Percentiles rank a stretch among this genome's conserved stretches.
Conservation (phyloP, 2,888 invertebrate genomes). For the Cosmia trapezina region DNA sequence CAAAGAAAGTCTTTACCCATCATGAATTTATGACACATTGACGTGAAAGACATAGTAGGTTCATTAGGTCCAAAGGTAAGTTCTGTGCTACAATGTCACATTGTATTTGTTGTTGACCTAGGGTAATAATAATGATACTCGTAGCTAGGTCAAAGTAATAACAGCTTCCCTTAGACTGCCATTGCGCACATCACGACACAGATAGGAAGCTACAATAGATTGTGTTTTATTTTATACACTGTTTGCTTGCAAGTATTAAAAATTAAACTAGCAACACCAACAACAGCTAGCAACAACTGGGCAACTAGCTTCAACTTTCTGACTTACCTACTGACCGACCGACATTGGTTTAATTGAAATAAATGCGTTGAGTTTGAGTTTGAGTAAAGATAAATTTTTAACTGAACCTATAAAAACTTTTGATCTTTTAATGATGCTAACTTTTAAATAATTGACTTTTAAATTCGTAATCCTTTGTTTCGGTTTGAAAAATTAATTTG, state of each 20-base stretch:
- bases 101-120: conserved; percentile 18
- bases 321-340: no score
- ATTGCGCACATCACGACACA: neutral
- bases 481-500: no score
- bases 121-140: conserved; percentile 17
- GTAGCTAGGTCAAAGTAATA: conserved; percentile 24
- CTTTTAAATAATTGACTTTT: no score
- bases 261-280: no score
- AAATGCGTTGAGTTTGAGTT: no score
- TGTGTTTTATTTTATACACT: neutral
- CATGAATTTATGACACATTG: neutral
- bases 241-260: neutral
- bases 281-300: no score
- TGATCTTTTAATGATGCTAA: no score
- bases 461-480: no score
- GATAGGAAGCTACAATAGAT: neutral
- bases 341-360: no score
- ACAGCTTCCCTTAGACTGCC: neutral
- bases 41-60: neutral
- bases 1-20: neutral
- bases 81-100: conserved; percentile 5
- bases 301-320: no score
- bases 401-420: no score
- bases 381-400: no score
- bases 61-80: neutral